These are phyloP conservation scores for Neuroterus valhalla DNA, from an alignment of 1,140 invertebrate genomes.

Conservation along the genomic window DNA sequence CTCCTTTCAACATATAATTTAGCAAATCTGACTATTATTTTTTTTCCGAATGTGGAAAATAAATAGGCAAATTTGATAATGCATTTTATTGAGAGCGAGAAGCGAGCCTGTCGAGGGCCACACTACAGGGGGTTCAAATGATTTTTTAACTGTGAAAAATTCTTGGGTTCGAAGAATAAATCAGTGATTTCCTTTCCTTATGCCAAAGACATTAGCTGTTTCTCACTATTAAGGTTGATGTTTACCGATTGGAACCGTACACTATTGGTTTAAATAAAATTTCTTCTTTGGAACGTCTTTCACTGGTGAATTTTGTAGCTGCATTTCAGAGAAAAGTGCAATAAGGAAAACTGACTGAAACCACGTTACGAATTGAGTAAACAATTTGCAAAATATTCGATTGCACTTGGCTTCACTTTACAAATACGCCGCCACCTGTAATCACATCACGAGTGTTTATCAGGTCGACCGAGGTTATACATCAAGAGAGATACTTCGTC, in stretches of 20 bases:
- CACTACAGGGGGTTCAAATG: no score
- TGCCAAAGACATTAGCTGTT: slow-evolving; percentile 3
- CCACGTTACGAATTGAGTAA: slow-evolving; percentile 9
- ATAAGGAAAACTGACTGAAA: neutral
- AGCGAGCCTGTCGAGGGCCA: no score
- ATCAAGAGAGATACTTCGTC: neutral
- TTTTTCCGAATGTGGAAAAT: no score
- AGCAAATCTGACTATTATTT: no score
- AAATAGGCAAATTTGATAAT: no score
- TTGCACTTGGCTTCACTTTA: neutral
- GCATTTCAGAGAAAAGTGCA: slow-evolving; percentile 6
- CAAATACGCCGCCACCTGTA: slow-evolving; percentile 9
- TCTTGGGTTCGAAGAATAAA: neutral
- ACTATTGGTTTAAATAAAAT: neutral
- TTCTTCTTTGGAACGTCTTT: neutral
- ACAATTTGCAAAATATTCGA: neutral
- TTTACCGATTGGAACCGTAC: neutral
- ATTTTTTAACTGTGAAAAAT: no score
- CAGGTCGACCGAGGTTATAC: slow-evolving; percentile 17
- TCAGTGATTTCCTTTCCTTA: neutral
- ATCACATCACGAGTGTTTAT: slow-evolving; percentile 14
- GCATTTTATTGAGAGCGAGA: no score
- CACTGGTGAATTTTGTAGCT: neutral
- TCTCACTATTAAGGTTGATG: slow-evolving; percentile 9
- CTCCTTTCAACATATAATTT: no score